A percentile compares a stretch with the other conserved stretches of the same genome.
These are phyloP conservation scores for Hozukius guyotensis DNA, from an alignment of 2,797 vertebrate genomes.

Conservation along the genomic window DNA sequence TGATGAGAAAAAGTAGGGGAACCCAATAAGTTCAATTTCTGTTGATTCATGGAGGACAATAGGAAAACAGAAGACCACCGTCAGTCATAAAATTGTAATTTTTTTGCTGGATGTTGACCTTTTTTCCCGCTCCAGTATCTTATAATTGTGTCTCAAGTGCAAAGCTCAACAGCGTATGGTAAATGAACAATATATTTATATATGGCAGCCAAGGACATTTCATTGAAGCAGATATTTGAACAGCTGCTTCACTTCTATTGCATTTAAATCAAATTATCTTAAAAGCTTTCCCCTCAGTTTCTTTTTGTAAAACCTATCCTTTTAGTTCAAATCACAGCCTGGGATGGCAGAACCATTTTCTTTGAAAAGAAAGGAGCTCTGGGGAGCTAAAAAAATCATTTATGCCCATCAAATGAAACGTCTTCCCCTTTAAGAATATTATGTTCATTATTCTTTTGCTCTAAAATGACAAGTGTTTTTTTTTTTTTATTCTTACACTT, in stretches of 20 bases:
- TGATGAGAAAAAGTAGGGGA: neutral
- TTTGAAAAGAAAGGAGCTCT: constrained; percentile 17
- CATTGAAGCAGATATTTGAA: neutral
- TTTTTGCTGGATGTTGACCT: neutral
- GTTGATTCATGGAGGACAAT: neutral
- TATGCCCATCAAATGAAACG: constrained; percentile 16
- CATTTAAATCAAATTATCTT: constrained; percentile 46
- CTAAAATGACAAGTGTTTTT: neutral
- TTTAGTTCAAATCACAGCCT: constrained; percentile 26
- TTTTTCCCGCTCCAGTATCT: too few species aligned
- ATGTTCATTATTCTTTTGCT: neutral
- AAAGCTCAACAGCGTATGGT: neutral
- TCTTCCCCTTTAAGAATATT: neutral
- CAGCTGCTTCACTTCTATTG: constrained; percentile 9
- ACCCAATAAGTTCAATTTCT: neutral
- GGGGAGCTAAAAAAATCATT: constrained; percentile 15
- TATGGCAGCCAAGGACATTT: neutral
- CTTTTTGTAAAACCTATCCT: constrained; percentile 3
- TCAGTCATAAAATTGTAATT: neutral
- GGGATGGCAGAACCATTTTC: constrained; percentile 1
- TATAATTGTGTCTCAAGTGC: neutral
- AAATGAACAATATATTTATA: neutral
- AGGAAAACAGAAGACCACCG: neutral
- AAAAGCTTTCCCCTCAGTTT: constrained; percentile 27
- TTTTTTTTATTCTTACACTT: neutral